Evolutionary conservation across 2,888 invertebrate species (phyloP).

Genomic region (Pristionchus mayeri): DNA sequence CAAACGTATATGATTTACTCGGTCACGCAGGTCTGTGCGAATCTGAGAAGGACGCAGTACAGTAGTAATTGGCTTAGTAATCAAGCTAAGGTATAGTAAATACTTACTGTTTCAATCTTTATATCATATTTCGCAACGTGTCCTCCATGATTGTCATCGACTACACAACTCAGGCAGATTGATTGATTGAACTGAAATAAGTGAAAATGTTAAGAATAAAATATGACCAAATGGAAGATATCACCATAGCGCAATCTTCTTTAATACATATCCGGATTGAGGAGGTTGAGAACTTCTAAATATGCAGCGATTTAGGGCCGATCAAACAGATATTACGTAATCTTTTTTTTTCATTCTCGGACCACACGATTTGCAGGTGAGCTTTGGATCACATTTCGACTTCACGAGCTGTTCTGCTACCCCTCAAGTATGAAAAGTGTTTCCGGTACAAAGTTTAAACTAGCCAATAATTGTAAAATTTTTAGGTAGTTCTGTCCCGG

Average conservation of each 20-base stretch:
- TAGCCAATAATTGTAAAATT: not conserved
- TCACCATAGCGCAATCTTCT: not conserved
- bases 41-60: not conserved
- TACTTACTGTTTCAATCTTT: not conserved
- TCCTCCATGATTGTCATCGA: not conserved
- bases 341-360: too few relatives aligned
- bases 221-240: not conserved
- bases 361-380: not conserved
- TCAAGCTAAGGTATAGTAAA: not conserved
- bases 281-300: slow-evolving; percentile 16
- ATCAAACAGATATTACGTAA: not conserved
- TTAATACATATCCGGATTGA: not conserved
- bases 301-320: not conserved
- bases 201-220: not conserved
- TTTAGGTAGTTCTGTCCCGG: not conserved
- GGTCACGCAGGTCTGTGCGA: not conserved
- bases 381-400: not conserved
- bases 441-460: not conserved
- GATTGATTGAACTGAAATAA: not conserved
- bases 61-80: not conserved
- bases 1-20: too few relatives aligned
- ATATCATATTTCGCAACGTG: not conserved
- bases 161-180: not conserved
- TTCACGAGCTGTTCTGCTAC: not conserved
- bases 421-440: not conserved